Base-by-base conservation (phyloP, 2,113 vertebrate species). In the Myanophis thanlyinensis region DNA sequence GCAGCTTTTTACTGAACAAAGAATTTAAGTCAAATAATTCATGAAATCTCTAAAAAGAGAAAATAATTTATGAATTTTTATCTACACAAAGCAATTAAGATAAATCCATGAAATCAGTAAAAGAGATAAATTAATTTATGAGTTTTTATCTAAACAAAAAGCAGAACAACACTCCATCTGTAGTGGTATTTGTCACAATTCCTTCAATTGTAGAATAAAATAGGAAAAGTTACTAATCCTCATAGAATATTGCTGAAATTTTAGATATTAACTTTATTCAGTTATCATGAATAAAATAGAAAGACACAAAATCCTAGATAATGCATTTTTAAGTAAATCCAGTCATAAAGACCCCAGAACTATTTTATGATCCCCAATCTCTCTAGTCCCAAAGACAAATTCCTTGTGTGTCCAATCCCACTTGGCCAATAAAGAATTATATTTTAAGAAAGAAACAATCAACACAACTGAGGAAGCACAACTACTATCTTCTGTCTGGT, bases 151-250 rank as follows among this genome's bases (percentile, higher is more conserved):
- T 80, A 80, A 73, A 40, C 67, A 40, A 35, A 80, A 22, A 80
- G 73, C 0, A 53, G 67, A 35, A 80, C 12, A 22, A 30, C 20
- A 84, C 40, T 86, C 86, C 62, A 93, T 56, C 4, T 53, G 86
- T 25, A 8, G 8, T 1, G 85, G 30, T n/a, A 52, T n/a, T 15
- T 73, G 8, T 49, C 80, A 22, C 0, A 0, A 62, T 25, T n/a
- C 2, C 8, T 22, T 18, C 87, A 40, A 80, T 40, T 80, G 6
- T 80, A 20, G 67, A 35, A 73, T 73, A 35, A 40, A 80, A 80
- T 80, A 80, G 35, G 18, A 40, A 67, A 67, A 73, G 62, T 73
- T 73, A 73, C 9, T 15, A 40, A 80, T 9, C 62, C 35, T 73
- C 15, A 80, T n/a, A 80, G 6, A 80, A 35, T 35, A n/a, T 67